Conservation (phyloP, 1,140 invertebrate species). For the Physella acuta region DNA sequence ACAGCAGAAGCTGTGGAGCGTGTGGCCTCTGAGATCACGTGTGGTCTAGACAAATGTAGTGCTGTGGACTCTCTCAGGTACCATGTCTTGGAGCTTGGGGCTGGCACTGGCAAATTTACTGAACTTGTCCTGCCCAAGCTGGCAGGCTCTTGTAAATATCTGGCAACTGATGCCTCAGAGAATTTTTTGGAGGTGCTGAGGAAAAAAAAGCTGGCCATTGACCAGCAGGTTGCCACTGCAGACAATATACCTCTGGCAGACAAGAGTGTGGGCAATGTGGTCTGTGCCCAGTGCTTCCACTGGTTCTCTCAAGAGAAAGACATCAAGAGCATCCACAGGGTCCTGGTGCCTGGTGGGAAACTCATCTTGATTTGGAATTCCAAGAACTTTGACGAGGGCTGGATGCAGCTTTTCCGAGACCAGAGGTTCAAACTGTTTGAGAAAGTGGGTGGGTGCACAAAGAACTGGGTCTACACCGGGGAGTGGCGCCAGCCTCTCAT, state of each 20-base stretch:
- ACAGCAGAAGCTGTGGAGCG: constrained; percentile 18
- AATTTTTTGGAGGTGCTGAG: constrained; percentile 24
- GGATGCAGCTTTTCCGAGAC: constrained; percentile 3
- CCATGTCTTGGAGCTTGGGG: constrained; percentile 31
- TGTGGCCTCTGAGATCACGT: not conserved
- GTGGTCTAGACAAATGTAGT: not conserved
- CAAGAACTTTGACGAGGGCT: not conserved
- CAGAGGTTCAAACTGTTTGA: not conserved
- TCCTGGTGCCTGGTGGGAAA: constrained; percentile 30
- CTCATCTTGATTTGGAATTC: constrained; percentile 25
- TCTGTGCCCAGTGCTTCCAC: constrained; percentile 38
- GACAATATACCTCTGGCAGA: constrained; percentile 1
- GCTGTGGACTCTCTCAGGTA: not conserved
- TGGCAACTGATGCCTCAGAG: constrained; percentile 28
- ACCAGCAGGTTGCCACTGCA: constrained; percentile 15
- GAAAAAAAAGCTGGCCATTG: constrained; percentile 19
- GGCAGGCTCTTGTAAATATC: constrained; percentile 8
- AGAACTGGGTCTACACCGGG: not conserved
- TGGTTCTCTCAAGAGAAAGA: constrained; percentile 29
- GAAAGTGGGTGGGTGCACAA: not conserved
- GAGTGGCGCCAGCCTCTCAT: constrained; percentile 7
- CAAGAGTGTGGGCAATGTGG: constrained; percentile 17
- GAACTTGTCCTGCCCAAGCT: constrained; percentile 21
- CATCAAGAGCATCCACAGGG: constrained; percentile 30
- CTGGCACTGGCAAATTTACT: constrained; percentile 33